phyloP scores from a whole-genome alignment of 2,888 invertebrate species.

The Chromoteleia sp. region DNA sequence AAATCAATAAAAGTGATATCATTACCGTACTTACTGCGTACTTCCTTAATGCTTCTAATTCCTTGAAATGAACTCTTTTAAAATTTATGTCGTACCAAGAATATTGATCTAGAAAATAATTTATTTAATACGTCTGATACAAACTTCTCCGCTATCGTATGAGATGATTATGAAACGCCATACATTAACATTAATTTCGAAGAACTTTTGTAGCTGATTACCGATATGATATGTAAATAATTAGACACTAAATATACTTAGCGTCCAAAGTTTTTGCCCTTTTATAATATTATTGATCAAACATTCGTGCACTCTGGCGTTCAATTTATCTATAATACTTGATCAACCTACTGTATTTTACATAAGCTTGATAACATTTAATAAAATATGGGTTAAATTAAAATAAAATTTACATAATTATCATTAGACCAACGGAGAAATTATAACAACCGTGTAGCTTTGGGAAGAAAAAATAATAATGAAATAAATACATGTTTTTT shows the following conservation, averaged over 20 bases:
- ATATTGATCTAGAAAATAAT: too few relatives aligned
- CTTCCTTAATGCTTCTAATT: too few relatives aligned
- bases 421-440: slow-evolving; percentile 37
- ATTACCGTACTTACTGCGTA: too few relatives aligned
- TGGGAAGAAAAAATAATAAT: slow-evolving; percentile 3
- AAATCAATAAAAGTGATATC: too few relatives aligned
- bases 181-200: slow-evolving; percentile 9
- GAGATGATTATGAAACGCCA: slow-evolving; percentile 15
- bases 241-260: slow-evolving; percentile 27
- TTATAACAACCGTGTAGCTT: slow-evolving; percentile 15
- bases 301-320: slow-evolving; percentile 4
- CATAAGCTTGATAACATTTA: slow-evolving; percentile 46
- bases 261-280: slow-evolving; percentile 14
- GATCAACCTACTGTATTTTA: slow-evolving; percentile 41
- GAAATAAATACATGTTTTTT: too few relatives aligned
- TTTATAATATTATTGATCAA: slow-evolving; percentile 38
- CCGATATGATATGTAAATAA: slow-evolving; percentile 47
- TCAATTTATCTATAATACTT: slow-evolving; percentile 43
- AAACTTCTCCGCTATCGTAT: background rate
- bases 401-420: slow-evolving; percentile 52
- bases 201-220: slow-evolving; percentile 6
- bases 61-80: too few relatives aligned
- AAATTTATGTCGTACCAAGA: too few relatives aligned
- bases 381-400: slow-evolving; percentile 60
- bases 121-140: slow-evolving; percentile 8